Percentiles rank a stretch among this genome's conserved stretches.
Evolutionary conservation across 2,797 vertebrate genomes (phyloP).

Genomic region (Poeciliopsis paucimaculata): DNA sequence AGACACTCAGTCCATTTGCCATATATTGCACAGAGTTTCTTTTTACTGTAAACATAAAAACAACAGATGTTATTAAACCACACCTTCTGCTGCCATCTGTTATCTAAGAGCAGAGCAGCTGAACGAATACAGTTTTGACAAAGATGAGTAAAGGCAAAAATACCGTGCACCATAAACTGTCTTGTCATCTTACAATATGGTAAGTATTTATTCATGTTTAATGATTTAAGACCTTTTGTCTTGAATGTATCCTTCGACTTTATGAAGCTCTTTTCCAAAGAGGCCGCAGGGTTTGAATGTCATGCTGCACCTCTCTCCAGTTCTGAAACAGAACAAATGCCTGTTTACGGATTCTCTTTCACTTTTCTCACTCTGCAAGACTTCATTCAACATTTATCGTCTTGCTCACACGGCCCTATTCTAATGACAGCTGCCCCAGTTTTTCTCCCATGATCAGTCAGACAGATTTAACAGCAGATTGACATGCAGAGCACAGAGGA

Average conservation of each 20-base stretch:
- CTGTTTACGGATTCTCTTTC: conserved; percentile 61
- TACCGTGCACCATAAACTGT: neutral
- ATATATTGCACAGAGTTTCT: conserved; percentile 92
- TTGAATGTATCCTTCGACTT: conserved; percentile 97
- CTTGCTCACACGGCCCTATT: conserved; percentile 39
- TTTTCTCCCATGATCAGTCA: conserved; percentile 63
- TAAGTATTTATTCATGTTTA: neutral
- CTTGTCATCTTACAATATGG: neutral
- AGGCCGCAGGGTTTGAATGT: conserved; percentile 95
- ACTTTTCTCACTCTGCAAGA: conserved; percentile 33
- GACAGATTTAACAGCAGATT: conserved; percentile 52
- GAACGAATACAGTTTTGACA: neutral
- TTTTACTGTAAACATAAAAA: conserved; percentile 85
- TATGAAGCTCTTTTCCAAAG: conserved; percentile 97
- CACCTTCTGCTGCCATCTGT: conserved; percentile 2
- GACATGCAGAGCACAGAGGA: conserved; percentile 21
- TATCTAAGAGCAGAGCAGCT: neutral
- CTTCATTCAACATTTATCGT: conserved; percentile 68
- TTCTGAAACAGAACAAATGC: conserved; percentile 82
- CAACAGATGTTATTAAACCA: conserved; percentile 7
- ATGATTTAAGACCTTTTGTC: conserved; percentile 90
- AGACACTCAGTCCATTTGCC: conserved; percentile 98
- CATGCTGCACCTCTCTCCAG: conserved; percentile 92
- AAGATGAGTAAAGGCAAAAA: neutral
- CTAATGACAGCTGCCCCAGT: conserved; percentile 58